Conservation (phyloP, 2,888 invertebrate genomes). For the Drosophila neotestacea region DNA sequence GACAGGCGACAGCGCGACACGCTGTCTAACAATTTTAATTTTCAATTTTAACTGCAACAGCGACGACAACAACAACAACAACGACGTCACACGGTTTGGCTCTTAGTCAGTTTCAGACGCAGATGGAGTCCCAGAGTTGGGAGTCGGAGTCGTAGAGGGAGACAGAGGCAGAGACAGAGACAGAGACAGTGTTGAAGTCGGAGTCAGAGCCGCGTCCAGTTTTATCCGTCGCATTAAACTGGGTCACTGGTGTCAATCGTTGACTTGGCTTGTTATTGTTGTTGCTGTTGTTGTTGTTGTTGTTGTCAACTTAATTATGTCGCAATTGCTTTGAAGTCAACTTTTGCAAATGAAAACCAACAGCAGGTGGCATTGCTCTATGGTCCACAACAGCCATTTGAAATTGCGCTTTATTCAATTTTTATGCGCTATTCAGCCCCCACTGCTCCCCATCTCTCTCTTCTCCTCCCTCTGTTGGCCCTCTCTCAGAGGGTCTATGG, state of each 20-base stretch:
- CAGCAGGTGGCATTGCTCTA: slow-evolving; percentile 60
- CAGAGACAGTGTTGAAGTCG: slow-evolving; percentile 7
- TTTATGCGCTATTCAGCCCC: slow-evolving; percentile 51
- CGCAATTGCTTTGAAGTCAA: slow-evolving; percentile 80
- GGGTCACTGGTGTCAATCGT: slow-evolving; percentile 78
- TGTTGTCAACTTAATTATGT: slow-evolving; percentile 80
- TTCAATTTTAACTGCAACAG: slow-evolving; percentile 70
- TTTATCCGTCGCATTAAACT: slow-evolving; percentile 65
- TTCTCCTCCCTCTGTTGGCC: background rate
- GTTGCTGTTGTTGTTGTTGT: slow-evolving; percentile 50
- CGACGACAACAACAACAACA: slow-evolving; percentile 29
- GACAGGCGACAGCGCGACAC: slow-evolving; percentile 78
- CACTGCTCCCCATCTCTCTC: background rate
- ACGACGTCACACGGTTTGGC: slow-evolving; percentile 60
- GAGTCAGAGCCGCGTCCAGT: slow-evolving; percentile 52
- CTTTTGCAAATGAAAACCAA: slow-evolving; percentile 70
- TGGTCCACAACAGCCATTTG: slow-evolving; percentile 54
- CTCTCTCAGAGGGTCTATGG: background rate
- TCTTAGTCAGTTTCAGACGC: slow-evolving; percentile 43
- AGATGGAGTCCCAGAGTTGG: slow-evolving; percentile 4
- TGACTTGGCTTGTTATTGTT: slow-evolving; percentile 45
- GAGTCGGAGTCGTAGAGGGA: slow-evolving; percentile 7
- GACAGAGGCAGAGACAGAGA: background rate
- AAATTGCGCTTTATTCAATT: slow-evolving; percentile 77
- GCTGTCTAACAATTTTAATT: slow-evolving; percentile 80